Evolutionary conservation across 1,140 invertebrate genomes (phyloP).

Genomic region (Acromyrmex charruanus): DNA sequence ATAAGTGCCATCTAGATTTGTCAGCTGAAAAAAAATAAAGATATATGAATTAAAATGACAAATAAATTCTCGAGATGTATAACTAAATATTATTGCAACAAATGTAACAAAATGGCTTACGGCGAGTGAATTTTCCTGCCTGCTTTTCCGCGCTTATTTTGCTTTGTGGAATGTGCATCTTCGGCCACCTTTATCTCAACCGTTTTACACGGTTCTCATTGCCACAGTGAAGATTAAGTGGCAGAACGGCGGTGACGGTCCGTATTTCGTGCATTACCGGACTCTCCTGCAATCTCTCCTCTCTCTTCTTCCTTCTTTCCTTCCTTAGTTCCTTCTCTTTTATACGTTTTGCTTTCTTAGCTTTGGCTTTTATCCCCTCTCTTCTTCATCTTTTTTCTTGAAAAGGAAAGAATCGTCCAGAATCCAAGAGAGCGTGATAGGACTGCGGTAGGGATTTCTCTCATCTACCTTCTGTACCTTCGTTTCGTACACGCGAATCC

Average conservation of each 20-base stretch:
- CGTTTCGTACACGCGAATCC: conserved; percentile 18
- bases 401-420: conserved; percentile 18
- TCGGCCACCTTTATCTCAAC: neutral
- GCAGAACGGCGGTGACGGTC: conserved; percentile 46
- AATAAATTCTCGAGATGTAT: no score
- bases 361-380: conserved; percentile 1
- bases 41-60: no score
- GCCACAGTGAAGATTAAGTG: conserved; percentile 66
- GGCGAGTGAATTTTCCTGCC: neutral
- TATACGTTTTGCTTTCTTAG: conserved; percentile 42
- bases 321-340: neutral
- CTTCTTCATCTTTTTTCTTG: neutral
- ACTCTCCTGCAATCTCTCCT: conserved; percentile 28
- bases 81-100: no score
- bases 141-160: conserved; percentile 22
- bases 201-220: conserved; percentile 52
- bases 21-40: no score
- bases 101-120: neutral
- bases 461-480: neutral
- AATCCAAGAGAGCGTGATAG: conserved; percentile 36
- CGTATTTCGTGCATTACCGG: conserved; percentile 66
- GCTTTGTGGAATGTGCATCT: neutral
- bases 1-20: no score
- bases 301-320: neutral
- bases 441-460: conserved; percentile 24